Base-by-base conservation (phyloP, 2,888 invertebrate genomes). In the Caenorhabditis angaria region DNA sequence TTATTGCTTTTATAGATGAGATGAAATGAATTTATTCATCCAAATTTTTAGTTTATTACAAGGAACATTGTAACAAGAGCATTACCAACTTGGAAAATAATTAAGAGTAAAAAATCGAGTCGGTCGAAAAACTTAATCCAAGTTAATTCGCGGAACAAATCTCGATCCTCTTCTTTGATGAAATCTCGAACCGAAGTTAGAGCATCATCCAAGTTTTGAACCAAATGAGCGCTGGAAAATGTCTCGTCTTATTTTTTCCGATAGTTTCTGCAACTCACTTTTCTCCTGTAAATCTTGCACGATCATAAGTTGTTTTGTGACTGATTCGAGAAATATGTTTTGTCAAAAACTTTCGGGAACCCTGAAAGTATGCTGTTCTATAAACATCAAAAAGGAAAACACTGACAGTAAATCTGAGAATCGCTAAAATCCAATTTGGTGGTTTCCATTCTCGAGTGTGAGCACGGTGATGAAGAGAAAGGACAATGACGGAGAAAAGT, bases 41-140 rank as follows among this genome's bases (percentile, higher is more conserved):
- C n/a, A n/a, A n/a, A 35, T 48, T 14, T 58, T 61, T 27, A 70
- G 14, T 57, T 56, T 29, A 63, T 65, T 18, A 70, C 62, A 14
- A 70, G 24, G 47, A 70, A 70, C n/a, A 65, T n/a, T 1, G 70
- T 66, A n/a, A 70, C 70, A 18, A 70, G 48, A 20, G 70, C 70
- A 51, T 70, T 70, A 41, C 65, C 70, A 29, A 73, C 55, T 65
- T 77, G 79, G 61, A 81, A 81, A 27, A 80, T 65, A 1, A 77
- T 53, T 0, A 81, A 57, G 4, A 80, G 65, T 41, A 77, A 41
- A 20, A 73, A 57, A 58, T 81, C 81, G 47, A 81, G 41, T 35
- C 80, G 64, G 53, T 80, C 81, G 63, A 81, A 81, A 47, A 80
- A 71, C 22, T 72, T 77, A 24, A 75, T 58, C 70, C 78, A 81